Evolutionary conservation across 2,797 vertebrate species (phyloP).

Genomic region (Podargus strigoides): DNA sequence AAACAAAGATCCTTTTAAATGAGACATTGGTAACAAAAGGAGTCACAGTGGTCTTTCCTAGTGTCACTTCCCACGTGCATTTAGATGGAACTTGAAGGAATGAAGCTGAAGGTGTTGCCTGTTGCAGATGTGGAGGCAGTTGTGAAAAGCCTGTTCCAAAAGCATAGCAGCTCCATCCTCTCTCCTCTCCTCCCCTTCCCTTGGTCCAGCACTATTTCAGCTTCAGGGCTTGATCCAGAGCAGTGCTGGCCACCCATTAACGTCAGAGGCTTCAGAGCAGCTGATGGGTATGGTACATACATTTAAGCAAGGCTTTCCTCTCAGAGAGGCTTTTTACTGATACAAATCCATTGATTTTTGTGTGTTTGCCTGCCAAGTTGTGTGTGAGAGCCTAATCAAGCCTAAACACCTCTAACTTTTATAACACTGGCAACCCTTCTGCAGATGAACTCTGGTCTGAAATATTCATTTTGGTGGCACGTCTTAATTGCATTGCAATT

Average conservation of each 20-base stretch:
- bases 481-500: slow-evolving; percentile 61
- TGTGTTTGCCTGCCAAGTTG: background rate
- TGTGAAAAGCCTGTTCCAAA: background rate
- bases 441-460: slow-evolving; percentile 8
- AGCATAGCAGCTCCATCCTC: background rate
- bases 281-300: accelerated
- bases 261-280: background rate
- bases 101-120: background rate
- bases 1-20: background rate
- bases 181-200: background rate
- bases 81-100: background rate
- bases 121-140: background rate
- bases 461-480: slow-evolving; percentile 55
- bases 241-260: background rate
- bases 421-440: background rate
- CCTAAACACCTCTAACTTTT: background rate
- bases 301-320: background rate
- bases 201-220: background rate
- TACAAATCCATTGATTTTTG: background rate
- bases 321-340: background rate
- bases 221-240: background rate
- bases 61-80: accelerated
- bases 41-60: background rate
- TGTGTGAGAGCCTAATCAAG: background rate
- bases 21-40: background rate